Conservation (phyloP, 1,140 invertebrate species). For the Drosophila kikkawai region DNA sequence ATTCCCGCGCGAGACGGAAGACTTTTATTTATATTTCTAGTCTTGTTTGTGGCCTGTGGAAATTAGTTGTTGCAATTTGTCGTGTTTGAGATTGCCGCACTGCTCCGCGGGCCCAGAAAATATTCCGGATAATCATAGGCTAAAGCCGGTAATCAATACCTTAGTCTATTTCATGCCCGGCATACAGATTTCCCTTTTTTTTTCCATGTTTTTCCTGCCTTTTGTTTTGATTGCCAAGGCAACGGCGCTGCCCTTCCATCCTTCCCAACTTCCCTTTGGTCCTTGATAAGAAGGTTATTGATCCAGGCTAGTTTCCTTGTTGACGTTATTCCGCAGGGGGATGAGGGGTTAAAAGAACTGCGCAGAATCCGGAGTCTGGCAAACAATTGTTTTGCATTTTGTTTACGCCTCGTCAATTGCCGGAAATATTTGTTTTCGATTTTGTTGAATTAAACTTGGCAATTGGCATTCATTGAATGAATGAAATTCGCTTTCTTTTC, state of each 20-base stretch:
- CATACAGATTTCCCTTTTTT: constrained; percentile 55
- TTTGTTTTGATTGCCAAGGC: constrained; percentile 51
- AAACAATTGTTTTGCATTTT: constrained; percentile 56
- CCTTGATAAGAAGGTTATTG: constrained; percentile 69
- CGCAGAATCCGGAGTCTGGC: constrained; percentile 61
- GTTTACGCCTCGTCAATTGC: constrained; percentile 36
- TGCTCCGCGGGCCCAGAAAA: constrained; percentile 66
- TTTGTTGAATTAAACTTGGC: constrained; percentile 35
- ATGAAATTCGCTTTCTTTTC: constrained; percentile 3
- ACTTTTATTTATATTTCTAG: constrained; percentile 5
- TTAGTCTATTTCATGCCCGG: constrained; percentile 83
- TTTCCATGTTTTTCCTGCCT: constrained; percentile 1
- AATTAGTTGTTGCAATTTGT: constrained; percentile 66
- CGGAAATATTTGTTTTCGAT: constrained; percentile 36
- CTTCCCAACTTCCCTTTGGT: neutral
- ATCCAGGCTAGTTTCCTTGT: constrained; percentile 67
- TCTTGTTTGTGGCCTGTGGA: constrained; percentile 49
- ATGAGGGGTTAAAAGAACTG: constrained; percentile 31
- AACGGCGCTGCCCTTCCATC: constrained; percentile 22
- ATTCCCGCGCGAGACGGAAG: constrained; percentile 3
- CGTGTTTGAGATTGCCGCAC: constrained; percentile 66
- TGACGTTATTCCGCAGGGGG: constrained; percentile 51
- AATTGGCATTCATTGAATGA: constrained; percentile 25
- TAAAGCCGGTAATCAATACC: constrained; percentile 71
- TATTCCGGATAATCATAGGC: constrained; percentile 82